phyloP scores from a whole-genome alignment of 1,140 invertebrate species.

The Zelostemma sp. region DNA sequence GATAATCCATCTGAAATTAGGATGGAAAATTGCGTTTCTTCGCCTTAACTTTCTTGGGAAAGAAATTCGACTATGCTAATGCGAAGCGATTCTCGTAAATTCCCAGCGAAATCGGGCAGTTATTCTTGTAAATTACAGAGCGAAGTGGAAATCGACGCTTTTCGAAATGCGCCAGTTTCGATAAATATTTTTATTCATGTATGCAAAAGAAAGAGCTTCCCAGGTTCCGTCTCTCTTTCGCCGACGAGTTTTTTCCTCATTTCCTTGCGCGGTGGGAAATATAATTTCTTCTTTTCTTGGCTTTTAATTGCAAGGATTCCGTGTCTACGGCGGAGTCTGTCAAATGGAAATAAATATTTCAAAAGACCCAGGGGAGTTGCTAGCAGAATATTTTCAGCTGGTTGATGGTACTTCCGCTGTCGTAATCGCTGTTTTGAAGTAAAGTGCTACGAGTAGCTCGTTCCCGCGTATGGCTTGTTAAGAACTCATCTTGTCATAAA shows the following conservation, averaged over 20 bases:
- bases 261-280: no score
- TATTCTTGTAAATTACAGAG: no score
- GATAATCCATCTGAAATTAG: constrained; percentile 61
- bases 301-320: neutral
- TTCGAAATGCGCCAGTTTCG: no score
- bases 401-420: neutral
- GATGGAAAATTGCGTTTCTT: constrained; percentile 51
- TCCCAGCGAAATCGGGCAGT: constrained; percentile 1
- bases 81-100: constrained; percentile 18
- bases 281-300: no score
- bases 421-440: constrained; percentile 1
- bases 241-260: no score
- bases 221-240: no score
- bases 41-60: constrained; percentile 9
- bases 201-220: no score
- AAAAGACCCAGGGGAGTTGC: neutral
- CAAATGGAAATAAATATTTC: neutral
- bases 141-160: no score
- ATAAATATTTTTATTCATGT: no score
- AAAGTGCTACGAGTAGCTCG: neutral
- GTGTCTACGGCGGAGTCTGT: neutral
- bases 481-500: constrained; percentile 1
- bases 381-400: neutral
- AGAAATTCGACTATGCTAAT: constrained; percentile 8
- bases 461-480: constrained; percentile 1